Evolutionary conservation across 2,797 vertebrate genomes (phyloP).

Genomic region (Mus caroli): DNA sequence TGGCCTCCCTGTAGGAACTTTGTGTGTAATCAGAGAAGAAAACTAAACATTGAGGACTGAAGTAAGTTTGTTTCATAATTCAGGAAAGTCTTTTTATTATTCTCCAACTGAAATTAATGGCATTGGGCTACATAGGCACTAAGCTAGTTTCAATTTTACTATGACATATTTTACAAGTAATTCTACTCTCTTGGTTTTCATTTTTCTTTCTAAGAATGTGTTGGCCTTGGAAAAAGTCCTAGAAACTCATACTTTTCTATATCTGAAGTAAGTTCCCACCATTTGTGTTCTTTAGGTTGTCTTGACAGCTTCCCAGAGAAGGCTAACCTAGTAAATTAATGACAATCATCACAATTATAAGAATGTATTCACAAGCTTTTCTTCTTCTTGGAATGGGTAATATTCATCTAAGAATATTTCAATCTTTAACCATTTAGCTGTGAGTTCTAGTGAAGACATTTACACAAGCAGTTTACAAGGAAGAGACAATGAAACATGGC

Average conservation of each 20-base stretch:
- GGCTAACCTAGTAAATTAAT: neutral
- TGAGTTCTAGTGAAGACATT: neutral
- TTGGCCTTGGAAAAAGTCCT: neutral
- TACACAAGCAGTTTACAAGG: too few species aligned
- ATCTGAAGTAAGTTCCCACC: neutral
- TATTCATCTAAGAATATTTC: neutral
- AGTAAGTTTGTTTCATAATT: too few species aligned
- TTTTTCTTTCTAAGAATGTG: neutral
- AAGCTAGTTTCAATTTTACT: neutral
- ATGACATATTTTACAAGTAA: neutral
- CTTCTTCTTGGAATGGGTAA: neutral
- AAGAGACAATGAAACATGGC: too few species aligned
- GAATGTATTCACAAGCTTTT: neutral
- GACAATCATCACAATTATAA: neutral
- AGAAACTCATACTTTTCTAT: neutral
- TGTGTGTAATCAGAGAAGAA: neutral
- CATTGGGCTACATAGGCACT: neutral
- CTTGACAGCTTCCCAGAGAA: neutral
- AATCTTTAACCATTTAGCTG: neutral
- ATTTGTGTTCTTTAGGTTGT: neutral
- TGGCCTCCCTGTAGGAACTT: neutral
- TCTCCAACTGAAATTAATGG: neutral
- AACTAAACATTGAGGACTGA: neutral
- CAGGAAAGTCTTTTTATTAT: neutral
- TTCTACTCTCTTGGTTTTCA: neutral